phyloP scores from a whole-genome alignment of 2,888 invertebrate genomes.

The Coelinius sp. region DNA sequence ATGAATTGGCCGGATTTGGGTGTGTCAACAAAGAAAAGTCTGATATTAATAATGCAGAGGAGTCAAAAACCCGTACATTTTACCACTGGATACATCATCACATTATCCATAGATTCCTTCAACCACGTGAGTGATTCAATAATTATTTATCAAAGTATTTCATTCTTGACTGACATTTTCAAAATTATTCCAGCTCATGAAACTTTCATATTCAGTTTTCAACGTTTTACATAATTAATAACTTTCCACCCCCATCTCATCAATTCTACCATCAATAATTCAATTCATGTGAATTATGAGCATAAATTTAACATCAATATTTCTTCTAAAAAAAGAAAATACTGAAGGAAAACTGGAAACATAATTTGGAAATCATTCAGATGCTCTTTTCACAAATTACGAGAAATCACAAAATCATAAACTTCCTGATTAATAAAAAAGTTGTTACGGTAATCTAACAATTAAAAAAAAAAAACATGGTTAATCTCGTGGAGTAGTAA shows the following conservation, averaged over 20 bases:
- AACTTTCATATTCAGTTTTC: slow-evolving; percentile 52
- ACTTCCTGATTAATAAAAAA: too few relatives aligned
- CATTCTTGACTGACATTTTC: neutral
- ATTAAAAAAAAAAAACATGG: too few relatives aligned
- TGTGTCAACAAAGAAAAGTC: slow-evolving; percentile 44
- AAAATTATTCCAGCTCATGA: slow-evolving; percentile 49
- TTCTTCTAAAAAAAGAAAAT: neutral
- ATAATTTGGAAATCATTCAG: too few relatives aligned
- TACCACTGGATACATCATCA: slow-evolving; percentile 53
- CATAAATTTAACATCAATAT: neutral
- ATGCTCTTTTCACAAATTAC: too few relatives aligned
- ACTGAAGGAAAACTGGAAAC: too few relatives aligned
- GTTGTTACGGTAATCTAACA: too few relatives aligned
- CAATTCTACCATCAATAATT: too few relatives aligned
- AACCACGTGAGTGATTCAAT: slow-evolving; percentile 47
- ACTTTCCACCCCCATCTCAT: too few relatives aligned
- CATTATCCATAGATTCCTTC: slow-evolving; percentile 56
- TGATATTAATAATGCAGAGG: slow-evolving; percentile 53
- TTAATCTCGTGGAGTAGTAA: too few relatives aligned
- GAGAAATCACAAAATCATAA: too few relatives aligned
- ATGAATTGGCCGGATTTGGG: slow-evolving; percentile 54
- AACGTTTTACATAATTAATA: slow-evolving; percentile 51
- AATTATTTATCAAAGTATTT: neutral
- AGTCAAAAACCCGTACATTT: slow-evolving; percentile 52
- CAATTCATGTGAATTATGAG: too few relatives aligned